These are phyloP conservation scores for Brachionichthys hirsutus DNA, from an alignment of 2,113 vertebrate species.

Conservation along the genomic window DNA sequence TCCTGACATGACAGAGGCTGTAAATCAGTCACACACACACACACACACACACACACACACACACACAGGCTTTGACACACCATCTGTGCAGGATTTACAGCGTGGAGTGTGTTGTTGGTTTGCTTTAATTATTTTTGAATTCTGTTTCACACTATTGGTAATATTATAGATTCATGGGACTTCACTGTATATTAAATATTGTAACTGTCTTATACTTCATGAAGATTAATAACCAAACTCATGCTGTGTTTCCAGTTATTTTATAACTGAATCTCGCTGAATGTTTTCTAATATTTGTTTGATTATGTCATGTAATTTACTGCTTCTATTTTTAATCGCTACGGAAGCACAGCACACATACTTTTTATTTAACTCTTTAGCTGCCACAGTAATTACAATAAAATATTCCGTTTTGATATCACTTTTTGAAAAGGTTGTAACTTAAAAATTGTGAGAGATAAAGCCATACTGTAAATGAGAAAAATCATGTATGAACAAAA, in stretches of 20 bases:
- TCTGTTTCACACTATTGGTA: constrained; percentile 41
- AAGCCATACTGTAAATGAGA: too few species aligned
- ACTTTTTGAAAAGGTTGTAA: too few species aligned
- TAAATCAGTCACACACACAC: constrained; percentile 52
- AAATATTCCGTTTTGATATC: too few species aligned
- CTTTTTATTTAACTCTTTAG: too few species aligned
- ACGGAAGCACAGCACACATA: not conserved
- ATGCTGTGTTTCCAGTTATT: constrained; percentile 1
- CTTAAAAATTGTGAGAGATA: too few species aligned
- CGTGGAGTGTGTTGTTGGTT: constrained; percentile 34
- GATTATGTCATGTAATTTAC: constrained; percentile 24
- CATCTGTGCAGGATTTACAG: constrained; percentile 66
- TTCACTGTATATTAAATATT: constrained; percentile 22
- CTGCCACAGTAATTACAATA: too few species aligned
- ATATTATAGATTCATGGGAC: constrained; percentile 28
- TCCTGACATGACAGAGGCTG: constrained; percentile 56
- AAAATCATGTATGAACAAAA: too few species aligned
- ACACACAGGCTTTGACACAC: constrained; percentile 21
- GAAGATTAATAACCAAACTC: constrained; percentile 21
- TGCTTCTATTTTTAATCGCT: not conserved
- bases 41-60: not conserved
- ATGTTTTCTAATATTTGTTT: constrained; percentile 26
- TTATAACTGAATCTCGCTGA: constrained; percentile 5
- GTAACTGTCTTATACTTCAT: constrained; percentile 21
- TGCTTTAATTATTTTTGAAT: constrained; percentile 57